A percentile compares a stretch with the other conserved stretches of the same genome.
Conservation (phyloP, 2,797 vertebrate genomes). For the Rhincodon typus region DNA sequence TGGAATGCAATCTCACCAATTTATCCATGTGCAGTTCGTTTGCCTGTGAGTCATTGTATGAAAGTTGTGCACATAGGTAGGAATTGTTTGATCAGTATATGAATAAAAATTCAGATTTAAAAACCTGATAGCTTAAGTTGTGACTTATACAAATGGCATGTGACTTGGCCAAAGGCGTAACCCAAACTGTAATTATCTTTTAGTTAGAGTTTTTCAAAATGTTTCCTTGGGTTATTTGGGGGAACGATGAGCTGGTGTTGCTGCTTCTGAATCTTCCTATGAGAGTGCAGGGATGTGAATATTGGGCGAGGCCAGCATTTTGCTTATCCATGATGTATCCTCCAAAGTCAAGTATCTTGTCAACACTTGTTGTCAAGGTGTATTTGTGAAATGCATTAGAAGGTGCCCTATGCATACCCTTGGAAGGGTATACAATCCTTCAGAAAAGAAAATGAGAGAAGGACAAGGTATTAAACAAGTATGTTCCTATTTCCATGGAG, state of each 20-base stretch:
- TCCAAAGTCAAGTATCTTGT: not conserved
- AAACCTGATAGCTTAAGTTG: not conserved
- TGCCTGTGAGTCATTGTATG: not conserved
- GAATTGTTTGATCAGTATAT: not conserved
- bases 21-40: not conserved
- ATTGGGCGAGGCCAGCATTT: not conserved
- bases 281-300: not conserved
- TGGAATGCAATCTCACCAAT: not conserved
- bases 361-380: not conserved
- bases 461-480: not conserved
- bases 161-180: not conserved
- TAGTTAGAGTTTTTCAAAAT: not conserved
- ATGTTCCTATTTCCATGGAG: not conserved
- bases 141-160: not conserved
- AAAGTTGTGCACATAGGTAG: not conserved
- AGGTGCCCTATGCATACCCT: not conserved
- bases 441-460: not conserved
- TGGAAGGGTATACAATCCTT: not conserved
- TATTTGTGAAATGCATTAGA: not conserved
- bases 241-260: not conserved
- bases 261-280: not conserved
- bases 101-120: not conserved
- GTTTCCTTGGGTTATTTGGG: not conserved
- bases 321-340: not conserved
- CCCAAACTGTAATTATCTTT: not conserved